Evolutionary conservation across 2,797 vertebrate genomes (phyloP).

Genomic region (Pyrrhura leucotis): DNA sequence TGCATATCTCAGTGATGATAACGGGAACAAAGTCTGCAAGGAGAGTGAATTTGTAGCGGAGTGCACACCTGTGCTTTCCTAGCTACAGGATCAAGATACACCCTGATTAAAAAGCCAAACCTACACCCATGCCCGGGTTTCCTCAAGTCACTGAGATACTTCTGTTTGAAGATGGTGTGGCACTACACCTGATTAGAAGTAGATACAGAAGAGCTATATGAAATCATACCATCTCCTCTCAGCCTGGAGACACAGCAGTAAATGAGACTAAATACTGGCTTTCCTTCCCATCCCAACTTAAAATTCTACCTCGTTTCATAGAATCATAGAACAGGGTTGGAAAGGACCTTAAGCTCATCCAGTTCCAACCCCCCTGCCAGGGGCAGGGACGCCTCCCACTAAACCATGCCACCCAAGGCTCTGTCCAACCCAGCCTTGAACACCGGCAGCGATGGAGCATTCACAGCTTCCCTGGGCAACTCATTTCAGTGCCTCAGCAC

Average conservation of each 20-base stretch:
- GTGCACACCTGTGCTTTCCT: neutral
- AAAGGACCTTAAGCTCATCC: no score
- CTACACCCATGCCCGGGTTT: neutral
- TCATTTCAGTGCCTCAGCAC: no score
- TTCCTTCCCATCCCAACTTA: neutral
- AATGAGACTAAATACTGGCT: neutral
- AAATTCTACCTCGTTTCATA: neutral
- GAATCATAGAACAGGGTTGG: no score
- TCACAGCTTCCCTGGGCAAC: no score
- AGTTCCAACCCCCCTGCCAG: no score
- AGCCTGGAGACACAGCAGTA: neutral
- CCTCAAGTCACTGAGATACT: neutral
- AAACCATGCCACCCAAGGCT: no score
- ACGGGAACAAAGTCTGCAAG: neutral
- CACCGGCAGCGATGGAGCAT: no score
- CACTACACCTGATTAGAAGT: neutral
- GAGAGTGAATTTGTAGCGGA: neutral
- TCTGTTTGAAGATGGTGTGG: neutral
- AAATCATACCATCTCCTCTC: neutral
- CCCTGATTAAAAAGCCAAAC: neutral
- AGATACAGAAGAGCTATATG: neutral
- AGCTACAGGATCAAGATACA: neutral
- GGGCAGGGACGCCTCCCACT: no score
- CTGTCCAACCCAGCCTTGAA: no score
- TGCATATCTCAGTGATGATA: accelerated